phyloP scores from a whole-genome alignment of 2,113 vertebrate genomes.

The Cyrtonyx montezumae region DNA sequence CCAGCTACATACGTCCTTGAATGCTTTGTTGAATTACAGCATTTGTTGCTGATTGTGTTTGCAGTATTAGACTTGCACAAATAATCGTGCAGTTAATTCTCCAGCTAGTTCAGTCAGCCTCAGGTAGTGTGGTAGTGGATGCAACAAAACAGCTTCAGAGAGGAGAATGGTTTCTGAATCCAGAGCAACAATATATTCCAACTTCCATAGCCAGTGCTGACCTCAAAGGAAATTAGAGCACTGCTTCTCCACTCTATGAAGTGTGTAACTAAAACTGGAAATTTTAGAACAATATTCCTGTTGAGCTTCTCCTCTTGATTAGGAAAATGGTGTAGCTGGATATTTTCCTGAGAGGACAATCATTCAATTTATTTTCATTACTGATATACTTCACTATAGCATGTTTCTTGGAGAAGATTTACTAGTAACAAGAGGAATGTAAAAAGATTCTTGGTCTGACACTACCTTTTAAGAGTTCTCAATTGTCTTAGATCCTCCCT shows the following conservation, averaged over 20 bases:
- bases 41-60: neutral
- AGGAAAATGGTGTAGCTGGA: neutral
- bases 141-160: accelerated
- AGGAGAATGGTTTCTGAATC: neutral
- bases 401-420: neutral
- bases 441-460: neutral
- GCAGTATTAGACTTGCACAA: neutral
- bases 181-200: neutral
- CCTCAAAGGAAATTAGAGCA: neutral
- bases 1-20: accelerated
- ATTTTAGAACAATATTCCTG: neutral
- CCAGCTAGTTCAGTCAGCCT: neutral
- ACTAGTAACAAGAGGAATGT: neutral
- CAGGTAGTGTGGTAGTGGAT: neutral
- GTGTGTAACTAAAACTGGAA: neutral
- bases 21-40: neutral
- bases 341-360: neutral
- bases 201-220: neutral
- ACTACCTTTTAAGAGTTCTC: neutral
- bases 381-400: neutral
- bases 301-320: neutral
- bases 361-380: no score
- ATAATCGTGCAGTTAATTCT: neutral
- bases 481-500: neutral
- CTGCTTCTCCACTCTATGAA: neutral